phyloP scores from a whole-genome alignment of 37 sponge, comb jelly and placozoan species.

The Bolinopsis microptera region DNA sequence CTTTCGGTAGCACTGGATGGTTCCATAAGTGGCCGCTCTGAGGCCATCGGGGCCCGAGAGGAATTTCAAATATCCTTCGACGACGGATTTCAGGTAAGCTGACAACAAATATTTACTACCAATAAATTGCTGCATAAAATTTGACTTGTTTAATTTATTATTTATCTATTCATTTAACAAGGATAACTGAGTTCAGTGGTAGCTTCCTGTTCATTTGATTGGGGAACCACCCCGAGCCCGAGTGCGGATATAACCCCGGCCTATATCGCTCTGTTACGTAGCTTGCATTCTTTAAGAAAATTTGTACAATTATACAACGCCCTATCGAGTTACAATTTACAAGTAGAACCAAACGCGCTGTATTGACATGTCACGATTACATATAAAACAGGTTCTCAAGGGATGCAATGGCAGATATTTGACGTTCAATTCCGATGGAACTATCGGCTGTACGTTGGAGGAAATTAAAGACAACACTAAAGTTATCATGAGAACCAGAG shows the following conservation, averaged over 20 bases:
- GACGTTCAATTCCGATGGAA: constrained; percentile 1
- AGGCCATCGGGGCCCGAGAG: constrained; percentile 10
- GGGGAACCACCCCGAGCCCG: too few species aligned
- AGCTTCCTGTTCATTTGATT: too few species aligned
- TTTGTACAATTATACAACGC: neutral
- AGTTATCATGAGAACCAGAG: constrained; percentile 13
- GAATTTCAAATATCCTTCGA: constrained; percentile 26
- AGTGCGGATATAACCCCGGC: too few species aligned
- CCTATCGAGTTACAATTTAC: neutral
- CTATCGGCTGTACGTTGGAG: constrained; percentile 41
- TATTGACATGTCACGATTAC: neutral
- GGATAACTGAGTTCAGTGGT: too few species aligned
- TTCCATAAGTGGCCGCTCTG: constrained; percentile 30
- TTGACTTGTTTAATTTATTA: too few species aligned
- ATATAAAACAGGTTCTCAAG: neutral
- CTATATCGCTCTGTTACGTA: too few species aligned
- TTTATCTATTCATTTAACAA: too few species aligned
- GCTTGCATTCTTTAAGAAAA: too few species aligned
- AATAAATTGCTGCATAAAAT: too few species aligned
- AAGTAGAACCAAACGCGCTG: neutral
- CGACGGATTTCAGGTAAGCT: constrained; percentile 37
- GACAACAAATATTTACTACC: too few species aligned
- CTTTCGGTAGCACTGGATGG: neutral
- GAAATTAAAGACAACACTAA: neutral
- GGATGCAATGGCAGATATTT: constrained; percentile 53